phyloP scores from a whole-genome alignment of 2,797 vertebrate genomes.

The Threskiornis aethiopicus region DNA sequence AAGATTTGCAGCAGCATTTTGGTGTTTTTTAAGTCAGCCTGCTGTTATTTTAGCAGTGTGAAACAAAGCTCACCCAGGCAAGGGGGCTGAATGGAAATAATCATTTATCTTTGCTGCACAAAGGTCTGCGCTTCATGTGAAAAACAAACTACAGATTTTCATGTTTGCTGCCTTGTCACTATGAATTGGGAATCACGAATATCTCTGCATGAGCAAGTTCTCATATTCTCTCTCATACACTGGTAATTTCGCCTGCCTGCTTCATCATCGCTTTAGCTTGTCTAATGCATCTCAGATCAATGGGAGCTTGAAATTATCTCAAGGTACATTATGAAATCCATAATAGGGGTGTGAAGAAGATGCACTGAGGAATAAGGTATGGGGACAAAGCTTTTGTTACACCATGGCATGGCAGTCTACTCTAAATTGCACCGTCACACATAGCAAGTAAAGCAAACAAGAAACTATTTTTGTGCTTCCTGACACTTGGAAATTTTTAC shows the following conservation, averaged over 20 bases:
- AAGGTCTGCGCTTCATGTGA: neutral
- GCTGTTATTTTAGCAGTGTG: neutral
- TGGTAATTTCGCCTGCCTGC: neutral
- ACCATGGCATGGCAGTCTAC: neutral
- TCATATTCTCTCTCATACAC: neutral
- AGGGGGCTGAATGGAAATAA: neutral
- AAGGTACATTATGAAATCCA: neutral
- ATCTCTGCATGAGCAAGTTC: neutral
- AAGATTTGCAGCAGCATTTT: neutral
- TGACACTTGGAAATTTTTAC: conserved; percentile 27
- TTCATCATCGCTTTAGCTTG: conserved; percentile 28
- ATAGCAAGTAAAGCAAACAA: neutral
- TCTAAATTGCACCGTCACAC: neutral
- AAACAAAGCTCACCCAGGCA: neutral
- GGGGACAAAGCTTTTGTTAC: conserved; percentile 19
- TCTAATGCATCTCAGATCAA: conserved; percentile 40
- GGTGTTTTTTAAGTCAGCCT: neutral
- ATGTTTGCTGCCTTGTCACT: neutral
- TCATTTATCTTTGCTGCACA: neutral
- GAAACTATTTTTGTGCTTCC: conserved; percentile 9
- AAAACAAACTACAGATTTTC: conserved; percentile 27
- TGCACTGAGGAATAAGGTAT: neutral
- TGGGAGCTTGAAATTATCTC: conserved; percentile 53
- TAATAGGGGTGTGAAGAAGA: conserved; percentile 18
- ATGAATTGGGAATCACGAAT: neutral